Base-by-base conservation (phyloP, 2,113 vertebrate species). In the Sander vitreus region DNA sequence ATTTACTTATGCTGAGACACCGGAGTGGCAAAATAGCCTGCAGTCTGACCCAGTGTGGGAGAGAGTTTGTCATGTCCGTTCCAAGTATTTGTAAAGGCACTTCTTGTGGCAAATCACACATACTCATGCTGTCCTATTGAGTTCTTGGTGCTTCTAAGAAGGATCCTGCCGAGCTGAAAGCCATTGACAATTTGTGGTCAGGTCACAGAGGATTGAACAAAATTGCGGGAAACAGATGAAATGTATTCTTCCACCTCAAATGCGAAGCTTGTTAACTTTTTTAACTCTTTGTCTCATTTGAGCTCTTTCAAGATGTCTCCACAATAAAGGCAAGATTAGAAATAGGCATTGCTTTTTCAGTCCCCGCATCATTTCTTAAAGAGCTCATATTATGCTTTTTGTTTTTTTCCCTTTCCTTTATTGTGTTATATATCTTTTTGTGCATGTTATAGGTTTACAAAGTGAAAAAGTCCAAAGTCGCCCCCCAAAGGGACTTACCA, bases 31-130 rank as follows among this genome's bases (percentile, higher is more conserved):
- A 55, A 85, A 83, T 25, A 62, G 62, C 53, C 69, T 6, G 54
- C 74, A 83, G 79, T 88, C 77, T 59, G 76, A 76, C 77, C 72
- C 83, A 78, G 59, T 63, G 58, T 63, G 55, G 65, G 60, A 59
- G 55, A 80, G 60, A 54, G 21, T 48, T 48, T 2, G 30, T 55
- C 55, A n/a, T 63, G 71, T 76, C 58, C 81, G 43, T 80, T 45
- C 0, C 51, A 27, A 66, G 53, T 69, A 43, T 85, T 85, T 68
- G 18, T 25, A 54, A 75, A 86, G 66, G 51, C 8, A 4, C 63
- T 76, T 78, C 54, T 75, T 58, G 45, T 50, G 63, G 73, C 51
- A 70, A 87, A 88, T 85, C 78, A 76, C 58, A 25, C 25, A 47
- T 27, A 66, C 27, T 79, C 85, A 36, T 73, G 86, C 71, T 84